Evolutionary conservation across 1,140 invertebrate species (phyloP).

Genomic region (Euura lappo): DNA sequence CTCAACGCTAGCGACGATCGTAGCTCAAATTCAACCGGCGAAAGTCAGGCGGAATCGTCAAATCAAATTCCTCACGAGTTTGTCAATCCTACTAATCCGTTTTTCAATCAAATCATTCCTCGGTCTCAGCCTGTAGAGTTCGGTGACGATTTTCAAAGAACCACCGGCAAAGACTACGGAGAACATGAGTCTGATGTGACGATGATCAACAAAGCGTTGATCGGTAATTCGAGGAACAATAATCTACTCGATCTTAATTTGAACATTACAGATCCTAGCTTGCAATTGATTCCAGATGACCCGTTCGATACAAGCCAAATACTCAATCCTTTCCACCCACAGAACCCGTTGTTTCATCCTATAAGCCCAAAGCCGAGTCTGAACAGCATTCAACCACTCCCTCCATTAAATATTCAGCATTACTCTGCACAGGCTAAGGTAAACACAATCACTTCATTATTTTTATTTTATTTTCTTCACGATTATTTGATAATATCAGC

Average conservation of each 20-base stretch:
- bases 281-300: conserved; percentile 25
- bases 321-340: conserved; percentile 37
- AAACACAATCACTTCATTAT: conserved; percentile 44
- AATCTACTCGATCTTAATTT: not conserved
- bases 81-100: conserved; percentile 30
- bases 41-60: not conserved
- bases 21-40: not conserved
- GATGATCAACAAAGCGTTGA: conserved; percentile 4
- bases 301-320: conserved; percentile 50
- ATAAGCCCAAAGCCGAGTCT: conserved; percentile 29
- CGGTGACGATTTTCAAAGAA: not conserved
- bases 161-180: not conserved
- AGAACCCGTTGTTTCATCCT: conserved; percentile 32
- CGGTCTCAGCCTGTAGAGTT: conserved; percentile 6
- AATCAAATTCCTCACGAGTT: conserved; percentile 19
- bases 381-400: conserved; percentile 35
- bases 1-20: not conserved
- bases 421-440: conserved; percentile 49
- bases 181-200: not conserved
- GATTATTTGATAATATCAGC: not conserved
- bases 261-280: not conserved
- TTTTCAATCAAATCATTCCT: conserved; percentile 20
- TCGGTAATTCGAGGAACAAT: not conserved
- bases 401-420: conserved; percentile 41
- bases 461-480: conserved; percentile 13